A percentile compares a stretch with the other conserved stretches of the same genome.
These are phyloP conservation scores for Thecocarcelia acutangulata DNA, from an alignment of 2,888 invertebrate genomes.

Conservation along the genomic window DNA sequence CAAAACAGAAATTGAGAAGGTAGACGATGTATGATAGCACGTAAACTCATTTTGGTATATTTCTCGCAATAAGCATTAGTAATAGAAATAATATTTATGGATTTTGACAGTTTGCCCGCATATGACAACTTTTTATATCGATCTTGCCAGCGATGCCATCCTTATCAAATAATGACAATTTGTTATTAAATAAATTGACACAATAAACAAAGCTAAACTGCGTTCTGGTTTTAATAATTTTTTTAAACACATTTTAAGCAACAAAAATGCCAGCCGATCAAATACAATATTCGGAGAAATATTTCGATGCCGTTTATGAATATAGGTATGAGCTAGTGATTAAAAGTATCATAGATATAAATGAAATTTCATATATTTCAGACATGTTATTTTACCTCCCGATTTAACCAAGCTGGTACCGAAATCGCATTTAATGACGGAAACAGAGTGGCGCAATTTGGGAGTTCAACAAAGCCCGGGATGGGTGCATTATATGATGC, in stretches of 20 bases:
- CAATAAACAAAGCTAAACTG: conserved; percentile 5
- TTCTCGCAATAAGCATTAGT: too few species aligned
- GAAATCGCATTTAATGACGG: conserved; percentile 94
- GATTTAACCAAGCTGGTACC: conserved; percentile 93
- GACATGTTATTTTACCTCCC: conserved; percentile 94
- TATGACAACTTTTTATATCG: too few species aligned
- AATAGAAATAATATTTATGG: too few species aligned
- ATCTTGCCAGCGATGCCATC: too few species aligned
- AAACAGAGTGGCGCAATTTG: conserved; percentile 96
- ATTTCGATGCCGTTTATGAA: conserved; percentile 92
- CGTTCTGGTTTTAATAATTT: not conserved
- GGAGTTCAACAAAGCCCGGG: conserved; percentile 97
- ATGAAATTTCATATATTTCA: conserved; percentile 76
- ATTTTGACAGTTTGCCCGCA: too few species aligned
- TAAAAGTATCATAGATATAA: conserved; percentile 29
- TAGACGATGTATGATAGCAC: too few species aligned
- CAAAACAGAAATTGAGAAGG: too few species aligned
- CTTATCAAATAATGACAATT: not conserved
- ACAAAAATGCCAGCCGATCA: conserved; percentile 87
- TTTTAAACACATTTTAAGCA: not conserved
- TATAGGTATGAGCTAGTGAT: conserved; percentile 85
- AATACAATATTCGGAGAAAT: conserved; percentile 96
- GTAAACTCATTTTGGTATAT: too few species aligned
- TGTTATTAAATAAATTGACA: conserved; percentile 55
- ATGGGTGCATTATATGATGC: conserved; percentile 87